Evolutionary conservation across 2,797 vertebrate species (phyloP), one percentile per base, ranked within the genome.

Genomic region (Smutsia gigantea): DNA sequence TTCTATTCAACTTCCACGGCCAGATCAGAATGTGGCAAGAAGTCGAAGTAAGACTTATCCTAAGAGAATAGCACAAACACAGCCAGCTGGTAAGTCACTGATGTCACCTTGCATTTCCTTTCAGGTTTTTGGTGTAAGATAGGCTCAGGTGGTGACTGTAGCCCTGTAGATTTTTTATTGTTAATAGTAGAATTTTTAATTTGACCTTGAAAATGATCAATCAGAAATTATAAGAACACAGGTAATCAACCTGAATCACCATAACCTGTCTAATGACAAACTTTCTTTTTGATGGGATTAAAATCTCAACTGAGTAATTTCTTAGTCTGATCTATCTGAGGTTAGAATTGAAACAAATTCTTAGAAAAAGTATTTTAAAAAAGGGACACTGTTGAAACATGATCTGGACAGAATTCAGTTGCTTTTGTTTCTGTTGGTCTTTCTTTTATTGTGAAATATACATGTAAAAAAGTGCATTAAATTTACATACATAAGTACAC

Each of bases 21-120:
- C 99, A 29, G 98, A 99, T 97, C 99, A 99, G 94, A 98, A 97
- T 84, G 98, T 99, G 97, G 98, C 98, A 92, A 98, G 99, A 96
- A 99, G 98, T 96, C 98, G 98, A 93, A 99, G 99, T 97, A 99
- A 99, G 98, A 99, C 99, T 1, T 99, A 99, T 84, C 99, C 99
- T 12, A 99, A 99, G 98, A 99, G 99, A 97, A 91, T 89, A 55
- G 77, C 97, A 25, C 98, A 98, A 57, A 96, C 97, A 12, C 98
- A 98, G n/a, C 98, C 98, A 21, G 86, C 98, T 39, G 98, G 99
- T 99, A 95, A 98, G 98, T 95, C 23, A 3, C 29, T 14, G 7
- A 0, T 17, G 5, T 37, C 7, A 37, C 39, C 7, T 12, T 29
- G 42, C 1, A 14, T 81, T 90, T 88, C 57, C 51, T 71, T 78